Base-by-base conservation (phyloP, 2,888 invertebrate genomes). In the Amblyteles armatorius region DNA sequence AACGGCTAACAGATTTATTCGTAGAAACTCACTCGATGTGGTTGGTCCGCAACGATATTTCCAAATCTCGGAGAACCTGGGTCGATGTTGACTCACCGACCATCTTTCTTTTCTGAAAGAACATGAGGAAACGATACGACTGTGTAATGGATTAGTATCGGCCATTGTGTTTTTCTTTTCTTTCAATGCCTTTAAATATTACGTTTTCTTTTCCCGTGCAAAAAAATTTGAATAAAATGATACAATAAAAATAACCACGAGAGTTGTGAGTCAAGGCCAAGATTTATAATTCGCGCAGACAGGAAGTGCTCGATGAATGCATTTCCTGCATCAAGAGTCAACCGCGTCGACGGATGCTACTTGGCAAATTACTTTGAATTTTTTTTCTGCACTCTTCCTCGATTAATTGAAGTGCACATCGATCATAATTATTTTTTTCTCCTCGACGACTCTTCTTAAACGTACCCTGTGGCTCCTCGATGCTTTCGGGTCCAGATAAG, bases 31-130 rank as follows among this genome's bases (percentile, higher is more conserved):
- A 98, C 98, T 99, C 99, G 94, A 99, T 99, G 94, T 99, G 98
- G 95, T 99, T 99, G 88, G 99, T 99, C 92, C 99, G 96, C 91
- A 99, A 95, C 67, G 99, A 99, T 94, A 99, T 99, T 95, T 99
- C 99, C 94, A 99, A 95, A 95, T 99, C 99, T 92, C 99, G 96
- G 87, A 99, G 95, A 90, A 99, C 99, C 96, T 99, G 99, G 67
- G 99, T 99, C 81, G 99, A 99, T 85, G 99, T 99, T 73, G 99
- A 97, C 94, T 99, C 99, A 84, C 98, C 98, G 86, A 99, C 97
- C 96, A 98, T 98, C 96, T 98, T 98, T 93, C 99, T 96, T 96
- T 99, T 99, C 99, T 99, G 96, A 85, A 96, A 96, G 94, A 94
- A 94, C 92, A 94, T 94, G 94, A 94, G 94, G 93, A 94, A 93